Base-by-base conservation (phyloP, 1,140 invertebrate species). In the Nasonia giraulti region DNA sequence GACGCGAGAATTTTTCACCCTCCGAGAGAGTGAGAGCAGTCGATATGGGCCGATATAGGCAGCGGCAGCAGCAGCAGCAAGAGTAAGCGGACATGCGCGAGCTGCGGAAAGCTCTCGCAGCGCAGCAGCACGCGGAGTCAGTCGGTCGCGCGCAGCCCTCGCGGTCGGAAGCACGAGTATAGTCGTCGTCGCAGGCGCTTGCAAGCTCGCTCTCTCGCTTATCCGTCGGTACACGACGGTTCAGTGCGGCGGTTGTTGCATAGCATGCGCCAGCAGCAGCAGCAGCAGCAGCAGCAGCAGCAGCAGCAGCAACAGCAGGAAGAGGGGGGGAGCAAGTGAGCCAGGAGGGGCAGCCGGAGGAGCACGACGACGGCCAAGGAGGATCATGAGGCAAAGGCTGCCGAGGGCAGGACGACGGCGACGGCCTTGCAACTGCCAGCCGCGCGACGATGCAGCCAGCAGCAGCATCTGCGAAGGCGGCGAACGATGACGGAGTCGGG, bases 61-160 rank as follows among this genome's bases (percentile, higher is more conserved):
- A 47, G 75, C 82, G n/a, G 20, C 55, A 50, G 40, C 47, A 50
- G 47, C 47, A 50, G 55, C n/a, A n/a, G n/a, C n/a, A n/a, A 62
- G 17, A 62, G 50, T n/a, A 62, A 62, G 82, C 82, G 77, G 47
- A 55, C 47, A 78, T 78, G 44, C 44, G 50, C 40, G 77, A 68
- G 69, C 12, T n/a, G 74, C 0, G 17, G 76, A 23, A 27, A 47
- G 76, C 71, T 50, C 78, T 44, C 68, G 40, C 37, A 23, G 81
- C 44, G 33, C 44, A 80, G 66, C 77, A 23, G 83, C 68, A 33
- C 62, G n/a, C 31, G 79, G 77, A 62, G 68, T n/a, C 74, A 82
- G 84, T 82, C 84, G 74, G 80, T 77, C 74, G 84, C 79, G 84
- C 80, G 84, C 84, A 66, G 84, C 79, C 84, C 74, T 27, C 40